These are phyloP conservation scores for Ptilorrhoa leucosticta DNA, from an alignment of 2,113 vertebrate genomes.

Conservation along the genomic window DNA sequence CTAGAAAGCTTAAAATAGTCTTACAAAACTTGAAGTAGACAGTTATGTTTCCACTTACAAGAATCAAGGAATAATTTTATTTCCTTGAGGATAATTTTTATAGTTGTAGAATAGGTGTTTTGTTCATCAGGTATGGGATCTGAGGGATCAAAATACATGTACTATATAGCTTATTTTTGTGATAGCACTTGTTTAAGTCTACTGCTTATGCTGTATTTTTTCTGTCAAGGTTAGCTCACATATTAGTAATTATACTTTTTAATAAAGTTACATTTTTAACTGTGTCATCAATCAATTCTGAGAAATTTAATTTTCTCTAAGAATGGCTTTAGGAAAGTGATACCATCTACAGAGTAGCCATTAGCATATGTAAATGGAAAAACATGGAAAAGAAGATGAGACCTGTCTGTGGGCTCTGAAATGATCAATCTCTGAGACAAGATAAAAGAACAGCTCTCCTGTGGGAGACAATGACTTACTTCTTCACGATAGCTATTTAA, in stretches of 20 bases:
- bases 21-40: background rate
- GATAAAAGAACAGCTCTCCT: constrained; percentile 26
- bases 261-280: constrained; percentile 42
- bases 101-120: background rate
- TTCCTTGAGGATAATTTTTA: background rate
- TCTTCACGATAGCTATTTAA: constrained; percentile 35
- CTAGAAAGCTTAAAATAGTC: background rate
- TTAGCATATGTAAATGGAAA: constrained; percentile 56
- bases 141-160: background rate
- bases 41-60: background rate
- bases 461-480: constrained; percentile 35
- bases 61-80: background rate
- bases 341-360: constrained; percentile 3
- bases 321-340: constrained; percentile 22
- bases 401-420: constrained; percentile 24
- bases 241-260: background rate
- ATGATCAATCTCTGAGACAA: constrained; percentile 49
- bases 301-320: constrained; percentile 51
- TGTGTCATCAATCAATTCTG: constrained; percentile 30
- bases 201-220: background rate
- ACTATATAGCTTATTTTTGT: background rate
- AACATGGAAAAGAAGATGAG: constrained; percentile 52
- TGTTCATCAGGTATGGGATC: background rate
- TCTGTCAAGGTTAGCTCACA: constrained; percentile 12
- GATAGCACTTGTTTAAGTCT: background rate